Conservation (phyloP, 2,797 vertebrate genomes). For the Onychomys torridus region DNA sequence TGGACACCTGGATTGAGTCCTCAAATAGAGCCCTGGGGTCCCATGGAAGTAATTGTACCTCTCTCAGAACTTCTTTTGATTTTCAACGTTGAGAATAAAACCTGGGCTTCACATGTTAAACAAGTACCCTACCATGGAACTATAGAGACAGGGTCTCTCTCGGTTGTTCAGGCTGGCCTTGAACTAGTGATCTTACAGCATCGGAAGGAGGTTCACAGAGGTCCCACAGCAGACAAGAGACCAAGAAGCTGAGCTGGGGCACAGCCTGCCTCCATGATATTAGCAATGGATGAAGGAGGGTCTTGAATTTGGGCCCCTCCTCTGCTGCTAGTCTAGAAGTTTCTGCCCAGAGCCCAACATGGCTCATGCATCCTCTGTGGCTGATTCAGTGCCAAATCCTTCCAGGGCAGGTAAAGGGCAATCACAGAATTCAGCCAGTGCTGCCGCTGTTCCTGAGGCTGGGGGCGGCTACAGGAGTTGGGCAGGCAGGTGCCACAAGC, state of each 20-base stretch:
- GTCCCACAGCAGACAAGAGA: neutral
- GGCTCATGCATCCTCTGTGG: neutral
- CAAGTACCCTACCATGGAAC: no score
- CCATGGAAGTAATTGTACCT: neutral
- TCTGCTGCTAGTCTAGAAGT: neutral
- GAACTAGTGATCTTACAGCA: neutral
- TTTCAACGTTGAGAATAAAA: neutral
- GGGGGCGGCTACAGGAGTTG: neutral
- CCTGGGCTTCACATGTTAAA: neutral
- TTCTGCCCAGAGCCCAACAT: neutral
- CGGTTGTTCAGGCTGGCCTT: neutral
- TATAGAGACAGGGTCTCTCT: neutral
- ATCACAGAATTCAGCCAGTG: neutral
- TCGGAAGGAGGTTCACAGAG: neutral
- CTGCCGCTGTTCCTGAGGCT: neutral
- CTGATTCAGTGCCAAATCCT: neutral
- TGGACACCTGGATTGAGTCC: no score
- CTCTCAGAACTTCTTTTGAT: neutral
- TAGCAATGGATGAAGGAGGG: accelerated
- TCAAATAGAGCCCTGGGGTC: no score
- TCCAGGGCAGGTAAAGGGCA: no score
- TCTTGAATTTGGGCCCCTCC: neutral
- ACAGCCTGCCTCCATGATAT: accelerated
- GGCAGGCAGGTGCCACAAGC: neutral
- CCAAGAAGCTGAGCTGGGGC: neutral